phyloP scores from a whole-genome alignment of 2,888 invertebrate genomes.

The Hirtodrosophila duncani region DNA sequence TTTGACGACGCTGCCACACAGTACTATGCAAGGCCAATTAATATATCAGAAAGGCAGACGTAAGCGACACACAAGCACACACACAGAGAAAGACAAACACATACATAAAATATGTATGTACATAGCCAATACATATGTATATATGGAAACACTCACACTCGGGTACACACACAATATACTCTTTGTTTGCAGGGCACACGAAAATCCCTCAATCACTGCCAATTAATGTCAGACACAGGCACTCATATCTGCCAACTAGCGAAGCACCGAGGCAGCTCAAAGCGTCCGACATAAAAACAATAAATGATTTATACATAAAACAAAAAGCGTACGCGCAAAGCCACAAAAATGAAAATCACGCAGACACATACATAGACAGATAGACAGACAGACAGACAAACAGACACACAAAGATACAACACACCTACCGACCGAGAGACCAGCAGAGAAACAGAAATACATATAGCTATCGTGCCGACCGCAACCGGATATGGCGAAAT shows the following conservation, averaged over 20 bases:
- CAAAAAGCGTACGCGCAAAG: conserved; percentile 61
- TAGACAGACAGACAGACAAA: conserved; percentile 10
- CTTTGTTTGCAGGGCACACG: conserved; percentile 37
- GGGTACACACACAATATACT: background rate
- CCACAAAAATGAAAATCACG: conserved; percentile 69
- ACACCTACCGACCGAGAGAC: conserved; percentile 18
- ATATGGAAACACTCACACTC: background rate
- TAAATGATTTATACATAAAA: conserved; percentile 70
- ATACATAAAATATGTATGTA: no score
- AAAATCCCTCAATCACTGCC: conserved; percentile 73
- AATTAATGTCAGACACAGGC: conserved; percentile 72
- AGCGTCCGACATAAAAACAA: conserved; percentile 66
- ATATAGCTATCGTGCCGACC: conserved; percentile 20
- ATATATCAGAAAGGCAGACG: conserved; percentile 70
- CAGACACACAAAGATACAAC: background rate
- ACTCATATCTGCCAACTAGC: conserved; percentile 61
- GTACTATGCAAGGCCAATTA: conserved; percentile 64
- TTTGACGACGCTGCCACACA: conserved; percentile 29
- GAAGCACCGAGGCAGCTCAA: conserved; percentile 42
- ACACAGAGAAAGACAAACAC: background rate
- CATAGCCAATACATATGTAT: no score
- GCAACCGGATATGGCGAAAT: conserved; percentile 55
- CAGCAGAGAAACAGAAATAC: conserved; percentile 11
- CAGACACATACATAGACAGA: conserved; percentile 34
- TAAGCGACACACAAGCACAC: conserved; percentile 40